Percentiles rank a stretch among this genome's conserved stretches.
These are phyloP conservation scores for Hirtodrosophila cameraria DNA, from an alignment of 2,888 invertebrate genomes.

Conservation along the genomic window DNA sequence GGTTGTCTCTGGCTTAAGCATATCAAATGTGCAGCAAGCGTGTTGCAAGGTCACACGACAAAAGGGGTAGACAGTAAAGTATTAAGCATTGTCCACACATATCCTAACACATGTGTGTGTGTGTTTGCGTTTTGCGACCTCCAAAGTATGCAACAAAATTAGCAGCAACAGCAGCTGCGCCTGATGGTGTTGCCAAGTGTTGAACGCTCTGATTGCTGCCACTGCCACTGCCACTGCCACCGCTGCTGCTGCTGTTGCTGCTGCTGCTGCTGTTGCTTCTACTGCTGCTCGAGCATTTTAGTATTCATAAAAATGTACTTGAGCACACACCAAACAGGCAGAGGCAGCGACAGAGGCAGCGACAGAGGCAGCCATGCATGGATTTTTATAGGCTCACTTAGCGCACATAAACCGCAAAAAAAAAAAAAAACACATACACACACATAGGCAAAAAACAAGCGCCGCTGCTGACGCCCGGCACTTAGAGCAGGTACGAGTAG, in stretches of 20 bases:
- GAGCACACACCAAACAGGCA: conserved; percentile 39
- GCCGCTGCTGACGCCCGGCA: conserved; percentile 25
- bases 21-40: conserved; percentile 23
- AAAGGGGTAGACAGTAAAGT: not conserved
- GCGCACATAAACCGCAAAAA: conserved; percentile 72
- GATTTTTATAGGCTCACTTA: conserved; percentile 78
- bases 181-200: conserved; percentile 59
- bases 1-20: conserved; percentile 25
- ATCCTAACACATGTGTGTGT: conserved; percentile 27
- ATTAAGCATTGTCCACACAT: not conserved
- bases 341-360: conserved; percentile 1
- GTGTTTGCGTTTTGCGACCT: conserved; percentile 9
- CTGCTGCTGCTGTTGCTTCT: conserved; percentile 2
- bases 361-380: conserved; percentile 63
- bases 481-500: conserved; percentile 40
- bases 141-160: conserved; percentile 57
- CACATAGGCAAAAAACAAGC: conserved; percentile 43
- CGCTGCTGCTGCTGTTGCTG: not conserved
- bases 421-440: conserved; percentile 3
- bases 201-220: conserved; percentile 72
- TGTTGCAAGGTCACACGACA: conserved; percentile 35
- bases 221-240: conserved; percentile 7
- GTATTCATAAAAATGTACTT: conserved; percentile 76
- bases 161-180: conserved; percentile 53
- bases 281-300: conserved; percentile 46